Conservation (phyloP, 2,888 invertebrate genomes). For the Drosophila monieri region DNA sequence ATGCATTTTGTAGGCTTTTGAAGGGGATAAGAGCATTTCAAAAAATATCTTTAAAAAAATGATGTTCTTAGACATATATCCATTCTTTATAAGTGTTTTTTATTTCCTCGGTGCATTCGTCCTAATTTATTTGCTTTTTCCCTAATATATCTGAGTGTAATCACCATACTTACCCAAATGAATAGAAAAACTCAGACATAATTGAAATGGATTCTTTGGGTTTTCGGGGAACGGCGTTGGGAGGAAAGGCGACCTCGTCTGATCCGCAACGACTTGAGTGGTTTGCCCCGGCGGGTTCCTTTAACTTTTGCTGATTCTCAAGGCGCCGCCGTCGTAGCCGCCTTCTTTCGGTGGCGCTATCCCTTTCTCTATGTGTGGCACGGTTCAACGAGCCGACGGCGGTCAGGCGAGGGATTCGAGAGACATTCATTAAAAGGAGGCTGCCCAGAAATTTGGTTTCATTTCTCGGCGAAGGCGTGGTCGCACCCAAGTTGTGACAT, state of each 20-base stretch:
- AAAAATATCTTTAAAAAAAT: no score
- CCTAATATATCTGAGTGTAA: conserved; percentile 11
- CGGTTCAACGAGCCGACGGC: conserved; percentile 61
- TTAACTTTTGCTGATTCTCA: conserved; percentile 18
- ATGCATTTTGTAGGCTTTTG: no score
- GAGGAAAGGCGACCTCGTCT: conserved; percentile 46
- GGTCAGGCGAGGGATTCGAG: conserved; percentile 30
- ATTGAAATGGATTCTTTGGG: conserved; percentile 12
- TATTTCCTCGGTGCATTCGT: no score
- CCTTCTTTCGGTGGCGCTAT: neutral
- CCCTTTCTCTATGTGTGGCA: conserved; percentile 7
- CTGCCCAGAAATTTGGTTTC: conserved; percentile 23
- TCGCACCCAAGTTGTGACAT: conserved; percentile 44
- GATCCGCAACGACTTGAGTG: conserved; percentile 52
- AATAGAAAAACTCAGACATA: conserved; percentile 19
- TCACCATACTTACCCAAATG: neutral
- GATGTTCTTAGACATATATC: no score
- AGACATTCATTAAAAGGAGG: conserved; percentile 40
- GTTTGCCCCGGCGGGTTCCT: conserved; percentile 30
- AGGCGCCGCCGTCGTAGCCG: conserved; percentile 12
- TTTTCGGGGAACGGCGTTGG: neutral
- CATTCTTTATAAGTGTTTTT: no score
- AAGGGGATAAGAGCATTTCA: no score
- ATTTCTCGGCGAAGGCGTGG: conserved; percentile 36
- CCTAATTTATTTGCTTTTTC: neutral